Conservation (phyloP, 2,888 invertebrate species). For the Leptopilina drosophilae region DNA sequence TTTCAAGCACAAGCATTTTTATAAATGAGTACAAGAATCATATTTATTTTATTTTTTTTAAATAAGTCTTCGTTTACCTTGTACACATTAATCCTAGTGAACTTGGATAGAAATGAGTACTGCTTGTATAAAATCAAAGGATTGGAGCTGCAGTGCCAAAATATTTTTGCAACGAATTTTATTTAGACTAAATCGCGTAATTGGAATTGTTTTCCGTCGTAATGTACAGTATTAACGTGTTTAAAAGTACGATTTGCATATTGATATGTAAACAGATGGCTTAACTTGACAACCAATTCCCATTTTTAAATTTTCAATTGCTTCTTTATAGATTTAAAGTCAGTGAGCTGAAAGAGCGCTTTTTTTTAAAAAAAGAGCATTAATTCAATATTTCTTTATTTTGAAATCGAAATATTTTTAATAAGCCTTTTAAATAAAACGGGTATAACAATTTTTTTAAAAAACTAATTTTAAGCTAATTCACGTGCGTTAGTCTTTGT, state of each 20-base stretch:
- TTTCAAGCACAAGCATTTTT: slow-evolving; percentile 23
- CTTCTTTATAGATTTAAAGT: background rate
- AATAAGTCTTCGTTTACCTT: slow-evolving; percentile 21
- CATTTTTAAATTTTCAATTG: slow-evolving; percentile 13
- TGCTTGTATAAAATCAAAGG: slow-evolving; percentile 37
- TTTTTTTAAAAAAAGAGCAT: background rate
- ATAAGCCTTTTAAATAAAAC: too few species aligned
- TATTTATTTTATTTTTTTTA: too few species aligned
- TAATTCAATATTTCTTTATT: background rate
- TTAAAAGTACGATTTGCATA: slow-evolving; percentile 33
- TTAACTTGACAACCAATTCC: slow-evolving; percentile 21
- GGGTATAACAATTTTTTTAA: too few species aligned
- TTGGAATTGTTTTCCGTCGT: slow-evolving; percentile 36
- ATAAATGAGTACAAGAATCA: background rate
- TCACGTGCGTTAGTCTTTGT: too few species aligned
- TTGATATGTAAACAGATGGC: slow-evolving; percentile 22
- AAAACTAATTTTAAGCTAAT: too few species aligned
- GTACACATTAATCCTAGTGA: slow-evolving; percentile 31
- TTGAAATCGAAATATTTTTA: too few species aligned
- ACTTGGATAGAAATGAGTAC: slow-evolving; percentile 29
- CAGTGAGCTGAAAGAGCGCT: slow-evolving; percentile 8
- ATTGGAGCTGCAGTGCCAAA: slow-evolving; percentile 38
- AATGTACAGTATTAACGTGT: slow-evolving; percentile 41
- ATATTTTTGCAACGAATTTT: slow-evolving; percentile 34
- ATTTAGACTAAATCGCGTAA: slow-evolving; percentile 37